These are phyloP conservation scores for Mylabris phalerata DNA, from an alignment of 1,140 invertebrate species.

Conservation along the genomic window DNA sequence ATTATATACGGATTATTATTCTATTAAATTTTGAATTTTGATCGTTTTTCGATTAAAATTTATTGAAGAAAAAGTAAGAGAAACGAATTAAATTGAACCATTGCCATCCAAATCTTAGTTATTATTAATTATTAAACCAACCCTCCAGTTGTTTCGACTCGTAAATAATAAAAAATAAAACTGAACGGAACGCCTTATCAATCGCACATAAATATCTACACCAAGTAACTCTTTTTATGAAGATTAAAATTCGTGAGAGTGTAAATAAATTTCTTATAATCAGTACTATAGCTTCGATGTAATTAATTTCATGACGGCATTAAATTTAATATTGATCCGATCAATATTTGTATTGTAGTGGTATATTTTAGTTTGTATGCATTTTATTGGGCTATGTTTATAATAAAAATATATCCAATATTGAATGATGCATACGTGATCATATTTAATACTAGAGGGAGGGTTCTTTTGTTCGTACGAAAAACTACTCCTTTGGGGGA, in stretches of 20 bases:
- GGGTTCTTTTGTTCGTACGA: too few species aligned
- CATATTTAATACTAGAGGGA: background rate
- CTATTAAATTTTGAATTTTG: too few species aligned
- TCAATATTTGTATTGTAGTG: background rate
- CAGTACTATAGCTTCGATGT: background rate
- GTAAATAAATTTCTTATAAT: constrained; percentile 14
- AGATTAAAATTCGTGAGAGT: constrained; percentile 14
- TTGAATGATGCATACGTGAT: constrained; percentile 6
- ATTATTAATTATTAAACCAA: constrained; percentile 5
- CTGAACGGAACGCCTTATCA: constrained; percentile 3
- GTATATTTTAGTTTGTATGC: background rate
- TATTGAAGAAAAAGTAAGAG: too few species aligned
- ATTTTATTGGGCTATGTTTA: constrained; percentile 11
- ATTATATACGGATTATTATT: too few species aligned
- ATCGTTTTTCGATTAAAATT: too few species aligned
- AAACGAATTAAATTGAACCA: constrained; percentile 10
- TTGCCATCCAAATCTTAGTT: background rate
- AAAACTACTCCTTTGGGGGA: too few species aligned
- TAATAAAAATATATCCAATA: constrained; percentile 11
- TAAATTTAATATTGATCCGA: background rate
- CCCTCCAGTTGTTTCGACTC: background rate
- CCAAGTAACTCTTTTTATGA: constrained; percentile 1
- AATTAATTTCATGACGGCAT: constrained; percentile 7
- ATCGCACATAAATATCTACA: constrained; percentile 10
- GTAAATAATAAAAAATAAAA: constrained; percentile 10